These are phyloP conservation scores for Pygoscelis adeliae DNA, from an alignment of 2,113 vertebrate genomes.

Conservation along the genomic window DNA sequence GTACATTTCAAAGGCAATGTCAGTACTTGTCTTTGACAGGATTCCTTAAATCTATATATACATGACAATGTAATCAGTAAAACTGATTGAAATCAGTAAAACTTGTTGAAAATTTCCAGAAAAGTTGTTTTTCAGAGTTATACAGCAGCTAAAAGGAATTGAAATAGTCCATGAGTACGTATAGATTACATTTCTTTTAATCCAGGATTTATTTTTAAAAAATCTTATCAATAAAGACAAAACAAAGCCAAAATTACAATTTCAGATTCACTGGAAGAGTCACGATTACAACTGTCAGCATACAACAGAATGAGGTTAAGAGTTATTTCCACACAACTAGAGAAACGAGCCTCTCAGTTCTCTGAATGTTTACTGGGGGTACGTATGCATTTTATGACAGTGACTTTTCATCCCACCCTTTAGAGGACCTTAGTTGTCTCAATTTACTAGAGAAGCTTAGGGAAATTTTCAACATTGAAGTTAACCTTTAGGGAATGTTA, in stretches of 20 bases:
- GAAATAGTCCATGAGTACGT: not conserved
- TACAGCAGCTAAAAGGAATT: not conserved
- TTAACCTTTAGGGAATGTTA: not conserved
- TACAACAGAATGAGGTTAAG: not conserved
- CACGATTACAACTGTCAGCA: not conserved
- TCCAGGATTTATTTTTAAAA: not conserved
- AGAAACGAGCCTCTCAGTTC: not conserved
- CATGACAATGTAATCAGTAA: not conserved
- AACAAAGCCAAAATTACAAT: not conserved
- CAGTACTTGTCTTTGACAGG: not conserved
- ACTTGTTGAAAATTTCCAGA: not conserved
- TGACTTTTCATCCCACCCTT: not conserved
- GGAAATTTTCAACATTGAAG: not conserved
- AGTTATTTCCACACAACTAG: not conserved
- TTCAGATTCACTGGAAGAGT: not conserved
- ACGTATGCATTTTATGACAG: not conserved
- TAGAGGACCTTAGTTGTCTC: not conserved
- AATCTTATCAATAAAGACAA: not conserved
- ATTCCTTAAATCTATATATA: not conserved
- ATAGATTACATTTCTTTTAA: not conserved
- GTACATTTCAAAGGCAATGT: not conserved
- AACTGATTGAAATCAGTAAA: not conserved
- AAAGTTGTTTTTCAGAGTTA: not conserved
- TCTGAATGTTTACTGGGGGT: not conserved
- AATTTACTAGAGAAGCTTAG: not conserved